Conservation (phyloP, 2,797 vertebrate genomes). For the Thunnus albacares region DNA sequence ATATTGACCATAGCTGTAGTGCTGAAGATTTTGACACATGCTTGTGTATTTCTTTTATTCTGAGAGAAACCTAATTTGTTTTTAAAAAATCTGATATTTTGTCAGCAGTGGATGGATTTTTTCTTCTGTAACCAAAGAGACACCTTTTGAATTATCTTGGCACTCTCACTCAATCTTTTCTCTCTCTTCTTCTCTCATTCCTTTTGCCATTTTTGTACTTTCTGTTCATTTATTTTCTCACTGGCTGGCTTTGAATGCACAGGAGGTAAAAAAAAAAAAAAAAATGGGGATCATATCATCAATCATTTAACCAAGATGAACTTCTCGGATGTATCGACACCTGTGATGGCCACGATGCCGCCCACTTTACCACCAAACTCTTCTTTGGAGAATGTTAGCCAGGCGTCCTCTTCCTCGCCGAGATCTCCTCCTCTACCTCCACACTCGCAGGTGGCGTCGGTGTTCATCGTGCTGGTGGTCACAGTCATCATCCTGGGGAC, state of each 20-base stretch:
- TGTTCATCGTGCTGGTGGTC: constrained; percentile 87
- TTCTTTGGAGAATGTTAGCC: constrained; percentile 63
- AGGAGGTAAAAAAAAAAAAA: constrained; percentile 3
- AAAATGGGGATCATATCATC: constrained; percentile 24
- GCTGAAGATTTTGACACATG: constrained; percentile 4
- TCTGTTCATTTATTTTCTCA: background rate
- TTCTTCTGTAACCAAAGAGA: constrained; percentile 23
- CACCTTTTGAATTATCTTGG: background rate
- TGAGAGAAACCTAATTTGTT: background rate
- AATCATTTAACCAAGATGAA: constrained; percentile 76
- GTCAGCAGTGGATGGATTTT: background rate
- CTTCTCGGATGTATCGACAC: constrained; percentile 42
- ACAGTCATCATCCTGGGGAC: constrained; percentile 87
- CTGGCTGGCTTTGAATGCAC: background rate
- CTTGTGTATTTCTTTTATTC: background rate
- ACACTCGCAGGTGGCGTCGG: constrained; percentile 78
- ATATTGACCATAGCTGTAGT: constrained; percentile 14
- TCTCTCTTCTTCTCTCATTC: background rate
- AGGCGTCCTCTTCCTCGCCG: constrained; percentile 42
- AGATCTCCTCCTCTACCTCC: constrained; percentile 64
- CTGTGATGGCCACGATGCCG: constrained; percentile 56
- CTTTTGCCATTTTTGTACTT: background rate
- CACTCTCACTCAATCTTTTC: background rate
- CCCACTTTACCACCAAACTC: constrained; percentile 57
- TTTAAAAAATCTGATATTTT: constrained; percentile 6